Conservation (phyloP, 2,888 invertebrate species). For the Laspeyria flexula region DNA sequence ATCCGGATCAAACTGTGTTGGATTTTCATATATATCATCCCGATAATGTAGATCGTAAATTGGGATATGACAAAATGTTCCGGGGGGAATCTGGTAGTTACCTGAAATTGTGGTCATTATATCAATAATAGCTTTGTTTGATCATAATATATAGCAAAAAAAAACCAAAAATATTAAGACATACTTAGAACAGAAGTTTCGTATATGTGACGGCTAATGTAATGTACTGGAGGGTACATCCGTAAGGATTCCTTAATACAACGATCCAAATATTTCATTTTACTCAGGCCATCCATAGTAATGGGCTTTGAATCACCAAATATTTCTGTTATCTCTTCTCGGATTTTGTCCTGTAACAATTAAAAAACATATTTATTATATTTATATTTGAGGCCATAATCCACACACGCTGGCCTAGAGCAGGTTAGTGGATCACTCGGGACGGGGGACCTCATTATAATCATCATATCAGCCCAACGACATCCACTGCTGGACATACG, state of each 20-base stretch:
- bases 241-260: constrained; percentile 90
- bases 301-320: constrained; percentile 87
- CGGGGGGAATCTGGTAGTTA: constrained; percentile 73
- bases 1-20: constrained; percentile 89
- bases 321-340: constrained; percentile 87
- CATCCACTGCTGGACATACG: no score
- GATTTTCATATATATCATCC: constrained; percentile 87
- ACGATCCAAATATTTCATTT: constrained; percentile 89
- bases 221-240: constrained; percentile 89
- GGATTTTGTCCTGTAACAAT: constrained; percentile 85
- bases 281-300: constrained; percentile 87
- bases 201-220: constrained; percentile 85
- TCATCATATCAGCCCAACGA: no score
- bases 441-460: no score
- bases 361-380: background rate
- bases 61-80: constrained; percentile 80
- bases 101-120: constrained; percentile 44
- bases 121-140: background rate
- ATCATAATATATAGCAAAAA: no score
- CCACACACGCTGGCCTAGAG: no score
- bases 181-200: constrained; percentile 86
- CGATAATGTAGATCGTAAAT: constrained; percentile 88
- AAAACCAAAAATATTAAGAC: no score
- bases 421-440: no score
- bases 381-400: no score